Conservation (phyloP, 2,888 invertebrate species). For the Apamea sordens region DNA sequence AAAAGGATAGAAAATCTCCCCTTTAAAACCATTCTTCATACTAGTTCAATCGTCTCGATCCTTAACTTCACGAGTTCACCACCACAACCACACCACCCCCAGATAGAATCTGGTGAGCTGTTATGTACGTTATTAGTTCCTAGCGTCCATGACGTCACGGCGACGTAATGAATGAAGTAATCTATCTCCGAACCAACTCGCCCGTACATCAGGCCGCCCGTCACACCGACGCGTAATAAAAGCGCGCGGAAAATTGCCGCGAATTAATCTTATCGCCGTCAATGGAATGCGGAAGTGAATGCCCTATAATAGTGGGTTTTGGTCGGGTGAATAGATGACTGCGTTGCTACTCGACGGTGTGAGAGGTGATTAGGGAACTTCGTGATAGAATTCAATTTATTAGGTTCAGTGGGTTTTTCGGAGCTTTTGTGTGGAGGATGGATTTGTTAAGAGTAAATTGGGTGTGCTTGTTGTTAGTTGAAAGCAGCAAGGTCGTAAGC, state of each 20-base stretch:
- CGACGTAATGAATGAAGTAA: conserved; percentile 67
- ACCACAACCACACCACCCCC: conserved; percentile 8
- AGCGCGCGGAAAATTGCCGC: conserved; percentile 54
- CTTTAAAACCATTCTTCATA: not conserved
- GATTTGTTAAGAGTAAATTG: conserved; percentile 13
- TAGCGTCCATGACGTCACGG: conserved; percentile 50
- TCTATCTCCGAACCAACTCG: conserved; percentile 60
- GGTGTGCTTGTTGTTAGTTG: not conserved
- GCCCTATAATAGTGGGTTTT: conserved; percentile 41
- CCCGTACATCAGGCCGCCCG: conserved; percentile 52
- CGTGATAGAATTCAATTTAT: conserved; percentile 31
- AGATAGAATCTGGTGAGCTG: conserved; percentile 42
- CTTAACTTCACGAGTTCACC: not conserved
- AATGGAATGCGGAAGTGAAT: conserved; percentile 53
- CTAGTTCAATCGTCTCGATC: too few species aligned
- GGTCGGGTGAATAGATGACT: conserved; percentile 34
- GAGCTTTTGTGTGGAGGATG: conserved; percentile 14
- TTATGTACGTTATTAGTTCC: conserved; percentile 54
- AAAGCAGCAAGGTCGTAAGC: not conserved
- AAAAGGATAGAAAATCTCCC: not conserved
- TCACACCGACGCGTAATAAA: conserved; percentile 65
- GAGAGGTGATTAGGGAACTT: conserved; percentile 25
- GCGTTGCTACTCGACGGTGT: conserved; percentile 30
- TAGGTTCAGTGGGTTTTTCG: conserved; percentile 22
- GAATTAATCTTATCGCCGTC: conserved; percentile 60